Evolutionary conservation across 1,140 invertebrate genomes (phyloP).

Genomic region (Dreissena polymorpha): DNA sequence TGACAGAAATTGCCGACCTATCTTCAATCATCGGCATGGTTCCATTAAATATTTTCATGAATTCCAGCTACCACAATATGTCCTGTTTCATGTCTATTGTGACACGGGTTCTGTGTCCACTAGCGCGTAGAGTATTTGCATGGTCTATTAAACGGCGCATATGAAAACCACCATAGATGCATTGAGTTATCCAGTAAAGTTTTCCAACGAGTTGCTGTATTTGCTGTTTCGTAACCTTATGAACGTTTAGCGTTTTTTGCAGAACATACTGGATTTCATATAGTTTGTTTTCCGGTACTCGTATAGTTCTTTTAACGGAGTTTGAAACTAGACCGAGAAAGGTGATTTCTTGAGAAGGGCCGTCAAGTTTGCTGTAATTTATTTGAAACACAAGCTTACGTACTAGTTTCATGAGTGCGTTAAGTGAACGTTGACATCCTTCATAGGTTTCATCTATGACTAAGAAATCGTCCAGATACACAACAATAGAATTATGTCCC

Average conservation of each 20-base stretch:
- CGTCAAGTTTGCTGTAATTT: conserved; percentile 17
- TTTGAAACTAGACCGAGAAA: conserved; percentile 25
- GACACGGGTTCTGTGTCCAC: neutral
- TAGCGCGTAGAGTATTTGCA: neutral
- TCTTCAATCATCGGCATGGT: conserved; percentile 3
- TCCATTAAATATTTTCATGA: conserved; percentile 19
- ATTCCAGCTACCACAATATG: conserved; percentile 14
- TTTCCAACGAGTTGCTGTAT: conserved; percentile 18
- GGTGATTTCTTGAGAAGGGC: neutral
- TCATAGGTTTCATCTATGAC: neutral
- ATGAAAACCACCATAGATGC: conserved; percentile 7
- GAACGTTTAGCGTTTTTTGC: neutral
- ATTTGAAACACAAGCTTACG: conserved; percentile 12
- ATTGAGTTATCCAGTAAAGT: conserved; percentile 16
- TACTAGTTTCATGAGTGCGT: conserved; percentile 5
- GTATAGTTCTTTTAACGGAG: neutral
- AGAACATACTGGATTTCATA: neutral
- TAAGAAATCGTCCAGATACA: conserved; percentile 24
- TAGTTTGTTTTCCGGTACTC: conserved; percentile 1
- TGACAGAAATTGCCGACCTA: neutral
- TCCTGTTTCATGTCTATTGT: neutral
- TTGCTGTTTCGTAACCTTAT: conserved; percentile 12
- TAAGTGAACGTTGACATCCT: neutral
- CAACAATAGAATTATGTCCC: neutral
- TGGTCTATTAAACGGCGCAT: neutral